Percentiles rank a stretch among this genome's conserved stretches.
These are phyloP conservation scores for Epinephelus lanceolatus DNA, from an alignment of 2,113 vertebrate species.

Conservation along the genomic window DNA sequence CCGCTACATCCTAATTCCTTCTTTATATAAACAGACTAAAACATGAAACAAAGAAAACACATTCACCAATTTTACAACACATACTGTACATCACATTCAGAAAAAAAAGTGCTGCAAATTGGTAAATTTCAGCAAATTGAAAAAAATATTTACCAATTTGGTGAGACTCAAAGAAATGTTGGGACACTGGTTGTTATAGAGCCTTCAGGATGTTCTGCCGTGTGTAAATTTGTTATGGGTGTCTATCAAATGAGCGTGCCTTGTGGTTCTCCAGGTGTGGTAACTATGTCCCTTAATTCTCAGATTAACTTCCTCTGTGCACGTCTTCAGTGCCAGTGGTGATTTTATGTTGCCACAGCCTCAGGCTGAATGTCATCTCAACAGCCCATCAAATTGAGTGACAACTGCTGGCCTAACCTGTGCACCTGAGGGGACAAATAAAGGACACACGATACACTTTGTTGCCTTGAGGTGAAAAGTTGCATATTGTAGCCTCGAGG, in stretches of 20 bases:
- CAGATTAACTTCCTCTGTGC: slow-evolving; percentile 23
- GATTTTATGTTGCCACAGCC: slow-evolving; percentile 57
- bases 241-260: background rate
- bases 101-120: background rate
- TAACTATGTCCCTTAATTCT: slow-evolving; percentile 15
- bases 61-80: background rate
- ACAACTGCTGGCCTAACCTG: slow-evolving; percentile 61
- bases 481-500: slow-evolving; percentile 48
- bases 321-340: slow-evolving; percentile 27
- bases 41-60: background rate
- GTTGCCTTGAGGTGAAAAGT: slow-evolving; percentile 62
- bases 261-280: background rate
- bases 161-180: background rate
- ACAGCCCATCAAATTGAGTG: slow-evolving; percentile 74
- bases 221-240: background rate
- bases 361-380: slow-evolving; percentile 58
- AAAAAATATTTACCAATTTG: background rate
- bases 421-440: slow-evolving; percentile 65
- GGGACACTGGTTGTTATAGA: background rate
- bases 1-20: background rate
- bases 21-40: background rate
- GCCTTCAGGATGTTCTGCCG: slow-evolving; percentile 12
- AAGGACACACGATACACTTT: slow-evolving; percentile 48
- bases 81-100: background rate
- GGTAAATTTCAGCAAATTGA: background rate